Evolutionary conservation across 2,888 invertebrate genomes (phyloP).

Genomic region (Leptarthrus brevirostris): DNA sequence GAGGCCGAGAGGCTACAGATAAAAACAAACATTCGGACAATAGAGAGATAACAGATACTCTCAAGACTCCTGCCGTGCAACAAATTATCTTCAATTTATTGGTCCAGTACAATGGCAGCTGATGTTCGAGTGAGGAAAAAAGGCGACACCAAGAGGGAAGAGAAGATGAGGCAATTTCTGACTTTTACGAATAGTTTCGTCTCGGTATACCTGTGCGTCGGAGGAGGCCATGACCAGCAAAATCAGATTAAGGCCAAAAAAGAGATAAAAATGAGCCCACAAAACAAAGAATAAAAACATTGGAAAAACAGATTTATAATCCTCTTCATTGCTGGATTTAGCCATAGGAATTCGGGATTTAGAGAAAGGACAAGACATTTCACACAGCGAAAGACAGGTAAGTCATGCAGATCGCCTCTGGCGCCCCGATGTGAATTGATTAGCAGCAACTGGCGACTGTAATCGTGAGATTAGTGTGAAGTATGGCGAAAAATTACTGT

Average conservation of each 20-base stretch:
- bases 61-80: constrained; percentile 56
- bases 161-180: constrained; percentile 45
- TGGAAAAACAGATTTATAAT: constrained; percentile 39
- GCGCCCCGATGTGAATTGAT: constrained; percentile 46
- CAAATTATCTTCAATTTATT: constrained; percentile 59
- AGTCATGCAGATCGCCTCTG: constrained; percentile 24
- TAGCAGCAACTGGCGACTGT: constrained; percentile 14
- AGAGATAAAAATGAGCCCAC: constrained; percentile 2
- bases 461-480: not conserved
- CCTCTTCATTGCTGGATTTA: constrained; percentile 22
- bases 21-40: constrained; percentile 53
- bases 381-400: constrained; percentile 39
- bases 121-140: constrained; percentile 22
- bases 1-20: constrained; percentile 20
- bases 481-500: not conserved
- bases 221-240: constrained; percentile 50
- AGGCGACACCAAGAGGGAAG: constrained; percentile 10
- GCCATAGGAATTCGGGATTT: constrained; percentile 35
- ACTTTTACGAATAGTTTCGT: constrained; percentile 42
- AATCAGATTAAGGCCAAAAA: constrained; percentile 47
- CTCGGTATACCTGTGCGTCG: constrained; percentile 34
- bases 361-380: constrained; percentile 47
- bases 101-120: constrained; percentile 52
- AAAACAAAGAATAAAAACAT: constrained; percentile 16
- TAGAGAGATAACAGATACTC: constrained; percentile 57